Evolutionary conservation across 2,888 invertebrate genomes (phyloP).

Genomic region (Metallyticus violacea): DNA sequence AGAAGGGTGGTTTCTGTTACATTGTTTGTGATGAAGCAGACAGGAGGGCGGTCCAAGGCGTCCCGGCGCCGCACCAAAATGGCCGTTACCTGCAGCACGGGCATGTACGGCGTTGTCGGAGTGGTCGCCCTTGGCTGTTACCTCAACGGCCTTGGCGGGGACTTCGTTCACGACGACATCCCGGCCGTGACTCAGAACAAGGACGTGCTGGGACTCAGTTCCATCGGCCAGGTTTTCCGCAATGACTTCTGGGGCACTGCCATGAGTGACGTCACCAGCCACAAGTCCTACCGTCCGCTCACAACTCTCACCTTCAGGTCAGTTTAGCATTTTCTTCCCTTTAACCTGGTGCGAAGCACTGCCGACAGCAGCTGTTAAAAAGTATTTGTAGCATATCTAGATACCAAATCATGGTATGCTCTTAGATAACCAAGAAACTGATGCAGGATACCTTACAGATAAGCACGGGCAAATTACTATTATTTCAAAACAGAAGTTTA

Average conservation of each 20-base stretch:
- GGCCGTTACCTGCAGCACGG: background rate
- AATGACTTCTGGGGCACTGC: constrained; percentile 91
- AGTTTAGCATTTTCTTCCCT: background rate
- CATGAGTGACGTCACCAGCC: constrained; percentile 75
- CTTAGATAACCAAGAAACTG: no score
- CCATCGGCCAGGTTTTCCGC: constrained; percentile 60
- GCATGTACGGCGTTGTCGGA: constrained; percentile 58
- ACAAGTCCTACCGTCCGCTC: constrained; percentile 84
- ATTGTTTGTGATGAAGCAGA: background rate
- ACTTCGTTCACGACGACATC: constrained; percentile 87
- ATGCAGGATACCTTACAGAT: no score
- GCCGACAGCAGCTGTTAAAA: no score
- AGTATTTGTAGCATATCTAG: no score
- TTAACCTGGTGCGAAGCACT: no score
- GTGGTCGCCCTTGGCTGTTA: constrained; percentile 67
- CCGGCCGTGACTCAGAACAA: constrained; percentile 78
- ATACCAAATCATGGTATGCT: no score
- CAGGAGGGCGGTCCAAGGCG: background rate
- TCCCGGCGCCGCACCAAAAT: background rate
- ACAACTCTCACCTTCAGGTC: constrained; percentile 84
- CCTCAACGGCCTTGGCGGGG: constrained; percentile 70
- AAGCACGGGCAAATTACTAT: no score
- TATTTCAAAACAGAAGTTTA: no score
- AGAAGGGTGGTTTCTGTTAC: no score
- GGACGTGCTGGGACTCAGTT: constrained; percentile 70